These are phyloP conservation scores for Margaritifera margaritifera DNA, from an alignment of 2,888 invertebrate species.

Conservation along the genomic window DNA sequence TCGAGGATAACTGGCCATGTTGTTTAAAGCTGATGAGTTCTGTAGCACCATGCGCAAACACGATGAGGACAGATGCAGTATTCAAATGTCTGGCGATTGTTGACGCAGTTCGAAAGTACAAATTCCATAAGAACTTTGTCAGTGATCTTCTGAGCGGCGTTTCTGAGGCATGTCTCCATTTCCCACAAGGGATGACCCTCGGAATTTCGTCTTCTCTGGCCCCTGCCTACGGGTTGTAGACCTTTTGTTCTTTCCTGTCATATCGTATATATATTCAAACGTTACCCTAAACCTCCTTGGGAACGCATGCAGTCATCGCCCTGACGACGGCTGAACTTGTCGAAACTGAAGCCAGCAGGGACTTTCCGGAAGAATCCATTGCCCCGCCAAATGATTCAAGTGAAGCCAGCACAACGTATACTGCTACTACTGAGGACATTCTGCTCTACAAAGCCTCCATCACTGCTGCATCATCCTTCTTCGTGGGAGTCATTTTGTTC, in stretches of 20 bases:
- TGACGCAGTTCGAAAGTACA: slow-evolving; percentile 11
- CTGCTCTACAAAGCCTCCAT: slow-evolving; percentile 40
- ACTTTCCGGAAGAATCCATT: slow-evolving; percentile 1
- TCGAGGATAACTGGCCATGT: slow-evolving; percentile 13
- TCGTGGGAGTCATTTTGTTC: slow-evolving; percentile 48
- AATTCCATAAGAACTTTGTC: background rate
- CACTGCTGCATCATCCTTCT: slow-evolving; percentile 45
- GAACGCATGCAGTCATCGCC: slow-evolving; percentile 60
- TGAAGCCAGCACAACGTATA: no score
- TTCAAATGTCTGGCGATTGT: slow-evolving; percentile 14
- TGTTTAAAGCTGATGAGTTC: background rate
- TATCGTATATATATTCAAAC: slow-evolving; percentile 62
- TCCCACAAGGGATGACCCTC: slow-evolving; percentile 65
- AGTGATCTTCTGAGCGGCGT: slow-evolving; percentile 59
- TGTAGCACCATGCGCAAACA: background rate
- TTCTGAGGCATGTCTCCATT: slow-evolving; percentile 62
- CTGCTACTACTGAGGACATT: slow-evolving; percentile 13
- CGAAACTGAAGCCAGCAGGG: slow-evolving; percentile 18
- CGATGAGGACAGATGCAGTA: background rate
- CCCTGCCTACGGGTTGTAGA: slow-evolving; percentile 58
- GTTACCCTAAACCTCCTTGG: slow-evolving; percentile 57
- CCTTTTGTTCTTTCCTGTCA: slow-evolving; percentile 58
- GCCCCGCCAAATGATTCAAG: no score
- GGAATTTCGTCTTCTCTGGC: slow-evolving; percentile 56
- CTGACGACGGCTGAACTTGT: slow-evolving; percentile 59